Base-by-base conservation (phyloP, 2,797 vertebrate species). In the Centroberyx gerrardi region DNA sequence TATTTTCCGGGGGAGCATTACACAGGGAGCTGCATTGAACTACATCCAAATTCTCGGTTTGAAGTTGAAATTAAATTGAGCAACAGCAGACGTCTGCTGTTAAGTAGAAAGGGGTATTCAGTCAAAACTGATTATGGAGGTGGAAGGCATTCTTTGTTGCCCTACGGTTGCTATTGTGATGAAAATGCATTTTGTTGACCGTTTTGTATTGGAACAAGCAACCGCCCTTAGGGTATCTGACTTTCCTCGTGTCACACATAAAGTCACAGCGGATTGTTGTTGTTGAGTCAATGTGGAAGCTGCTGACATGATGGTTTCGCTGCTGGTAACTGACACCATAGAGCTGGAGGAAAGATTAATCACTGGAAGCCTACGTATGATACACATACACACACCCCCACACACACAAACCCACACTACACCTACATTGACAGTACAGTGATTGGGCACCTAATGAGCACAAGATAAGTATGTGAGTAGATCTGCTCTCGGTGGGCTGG, bases 381-480 rank as follows among this genome's bases (percentile, higher is more conserved):
- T 17, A 36, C 27, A 18, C 62, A 51, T 22, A 29, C 62, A 38
- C 48, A 54, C 62, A 58, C 61, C 29, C n/a, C 71, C 64, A 55
- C 14, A 61, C 31, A 29, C 33, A 70, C 53, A 44, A 33, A 28
- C 14, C 18, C 59, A 62, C 42, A 17, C 8, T 44, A 9, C 58
- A 60, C 64, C 15, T 56, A 29, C 48, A 58, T 63, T 65, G 14
- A 68, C 58, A 49, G 59, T 59, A 38, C 38, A 58, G 63, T 48
- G 42, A 65, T 49, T 65, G 72, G 54, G 71, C 71, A 58, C 62
- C 55, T 66, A 82, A 76, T 82, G 82, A 81, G 69, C 62, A 72
- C 36, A 46, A 38, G 40, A 71, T 83, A 60, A 62, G 51, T 33
- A 66, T 81, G 52, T 8, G 9, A 72, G 68, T 56, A 60, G 54